Conservation (phyloP, 2,113 vertebrate genomes). For the Gobio gobio region DNA sequence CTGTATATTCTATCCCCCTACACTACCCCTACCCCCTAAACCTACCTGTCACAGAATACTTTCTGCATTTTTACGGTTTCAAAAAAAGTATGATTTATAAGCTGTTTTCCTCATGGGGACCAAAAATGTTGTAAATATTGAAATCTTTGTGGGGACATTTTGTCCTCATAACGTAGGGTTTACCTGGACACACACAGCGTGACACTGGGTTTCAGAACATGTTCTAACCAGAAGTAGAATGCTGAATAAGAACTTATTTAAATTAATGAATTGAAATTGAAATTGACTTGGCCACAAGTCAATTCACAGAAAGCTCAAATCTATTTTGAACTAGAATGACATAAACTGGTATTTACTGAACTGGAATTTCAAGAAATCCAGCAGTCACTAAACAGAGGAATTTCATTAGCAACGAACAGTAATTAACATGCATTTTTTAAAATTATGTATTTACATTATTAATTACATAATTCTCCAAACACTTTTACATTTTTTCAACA, state of each 20-base stretch:
- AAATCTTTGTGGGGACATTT: no score
- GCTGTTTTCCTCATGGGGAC: no score
- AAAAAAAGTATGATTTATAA: no score
- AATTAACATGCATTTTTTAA: background rate
- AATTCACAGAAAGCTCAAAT: background rate
- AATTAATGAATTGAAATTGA: background rate
- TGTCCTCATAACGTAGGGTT: no score
- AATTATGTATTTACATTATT: background rate
- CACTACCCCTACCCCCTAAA: no score
- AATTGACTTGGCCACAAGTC: background rate
- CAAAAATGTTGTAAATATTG: no score
- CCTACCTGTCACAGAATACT: no score
- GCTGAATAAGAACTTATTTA: background rate
- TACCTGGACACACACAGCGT: background rate
- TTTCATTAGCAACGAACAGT: background rate
- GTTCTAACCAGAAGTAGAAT: background rate
- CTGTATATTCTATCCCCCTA: no score
- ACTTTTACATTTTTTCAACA: background rate
- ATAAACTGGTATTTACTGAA: background rate
- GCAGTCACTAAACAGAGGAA: background rate
- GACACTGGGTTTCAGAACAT: background rate
- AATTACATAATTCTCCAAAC: background rate
- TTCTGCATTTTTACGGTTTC: no score
- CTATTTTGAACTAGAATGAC: background rate
- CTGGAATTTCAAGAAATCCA: no score